Evolutionary conservation across 1,140 invertebrate species (phyloP).

Genomic region (Heliconius himera): DNA sequence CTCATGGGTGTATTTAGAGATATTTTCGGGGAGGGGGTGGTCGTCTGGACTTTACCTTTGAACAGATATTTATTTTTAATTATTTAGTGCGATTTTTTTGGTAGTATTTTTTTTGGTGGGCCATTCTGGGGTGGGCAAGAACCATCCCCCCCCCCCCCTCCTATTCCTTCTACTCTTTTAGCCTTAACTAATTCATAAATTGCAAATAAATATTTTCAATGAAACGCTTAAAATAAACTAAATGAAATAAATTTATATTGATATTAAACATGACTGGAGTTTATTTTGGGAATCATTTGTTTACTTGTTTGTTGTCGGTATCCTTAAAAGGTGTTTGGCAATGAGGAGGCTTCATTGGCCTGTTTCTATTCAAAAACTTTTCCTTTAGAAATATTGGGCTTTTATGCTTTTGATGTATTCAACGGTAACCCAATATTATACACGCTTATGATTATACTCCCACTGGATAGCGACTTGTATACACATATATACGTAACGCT

Average conservation of each 20-base stretch:
- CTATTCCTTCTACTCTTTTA: too few relatives aligned
- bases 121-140: too few relatives aligned
- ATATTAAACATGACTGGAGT: background rate
- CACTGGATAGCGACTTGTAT: background rate
- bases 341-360: background rate
- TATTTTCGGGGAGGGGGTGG: too few relatives aligned
- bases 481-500: background rate
- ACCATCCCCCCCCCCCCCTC: too few relatives aligned
- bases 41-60: too few relatives aligned
- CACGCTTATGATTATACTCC: background rate
- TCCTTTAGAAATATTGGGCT: background rate
- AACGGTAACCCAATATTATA: slow-evolving; percentile 5
- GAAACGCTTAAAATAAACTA: background rate
- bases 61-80: too few relatives aligned
- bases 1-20: too few relatives aligned
- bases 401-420: background rate
- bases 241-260: background rate
- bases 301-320: background rate
- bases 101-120: too few relatives aligned
- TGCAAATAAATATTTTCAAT: background rate
- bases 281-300: background rate
- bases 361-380: background rate
- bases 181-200: background rate
- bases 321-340: background rate
- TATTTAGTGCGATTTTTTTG: too few relatives aligned